Percentiles rank a stretch among this genome's conserved stretches.
Evolutionary conservation across 2,113 vertebrate genomes (phyloP).

Genomic region (Motacilla alba): DNA sequence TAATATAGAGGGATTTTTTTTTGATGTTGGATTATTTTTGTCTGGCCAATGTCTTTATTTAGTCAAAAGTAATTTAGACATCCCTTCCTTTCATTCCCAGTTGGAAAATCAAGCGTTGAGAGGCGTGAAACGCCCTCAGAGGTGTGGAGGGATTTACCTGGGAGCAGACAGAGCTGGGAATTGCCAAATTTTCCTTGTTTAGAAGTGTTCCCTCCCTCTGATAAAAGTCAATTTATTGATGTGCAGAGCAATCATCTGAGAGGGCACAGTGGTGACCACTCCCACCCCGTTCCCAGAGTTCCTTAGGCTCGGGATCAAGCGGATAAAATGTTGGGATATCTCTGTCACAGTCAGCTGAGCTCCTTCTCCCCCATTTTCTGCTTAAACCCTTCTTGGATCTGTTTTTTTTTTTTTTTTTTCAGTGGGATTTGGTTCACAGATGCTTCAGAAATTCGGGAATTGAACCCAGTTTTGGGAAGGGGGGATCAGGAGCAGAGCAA

Average conservation of each 20-base stretch:
- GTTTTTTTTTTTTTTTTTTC: too few relatives aligned
- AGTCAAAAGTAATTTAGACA: not conserved
- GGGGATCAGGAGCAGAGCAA: not conserved
- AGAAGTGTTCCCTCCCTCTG: not conserved
- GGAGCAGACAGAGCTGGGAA: not conserved
- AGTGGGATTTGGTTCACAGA: not conserved
- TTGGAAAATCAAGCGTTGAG: not conserved
- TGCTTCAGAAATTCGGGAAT: not conserved
- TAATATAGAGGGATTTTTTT: not conserved
- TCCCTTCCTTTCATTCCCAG: not conserved
- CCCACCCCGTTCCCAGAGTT: not conserved
- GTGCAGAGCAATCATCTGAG: not conserved
- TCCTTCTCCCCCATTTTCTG: not conserved
- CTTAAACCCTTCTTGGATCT: not conserved
- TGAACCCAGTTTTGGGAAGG: not conserved
- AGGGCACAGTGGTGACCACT: not conserved
- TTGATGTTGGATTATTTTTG: not conserved
- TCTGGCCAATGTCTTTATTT: not conserved
- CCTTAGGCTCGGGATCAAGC: accelerated
- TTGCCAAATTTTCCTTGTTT: not conserved
- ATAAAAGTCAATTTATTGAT: not conserved
- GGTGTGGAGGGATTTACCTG: not conserved
- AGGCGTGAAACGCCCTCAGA: not conserved
- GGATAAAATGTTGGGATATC: not conserved
- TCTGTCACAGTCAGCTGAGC: not conserved